phyloP scores from a whole-genome alignment of 2,888 invertebrate species.

The Poecilus cupreus region DNA sequence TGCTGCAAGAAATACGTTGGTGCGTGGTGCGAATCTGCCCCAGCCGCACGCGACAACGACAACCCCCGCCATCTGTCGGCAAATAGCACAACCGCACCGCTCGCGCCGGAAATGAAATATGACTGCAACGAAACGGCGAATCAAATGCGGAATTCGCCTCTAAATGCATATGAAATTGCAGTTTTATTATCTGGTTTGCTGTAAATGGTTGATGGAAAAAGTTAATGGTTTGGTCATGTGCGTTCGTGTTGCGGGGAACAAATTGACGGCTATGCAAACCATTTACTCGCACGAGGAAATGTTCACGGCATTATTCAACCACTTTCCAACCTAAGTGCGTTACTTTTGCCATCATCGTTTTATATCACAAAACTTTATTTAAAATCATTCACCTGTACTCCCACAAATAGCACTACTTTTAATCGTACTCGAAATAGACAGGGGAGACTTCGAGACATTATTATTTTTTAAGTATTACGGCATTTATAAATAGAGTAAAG shows the following conservation, averaged over 20 bases:
- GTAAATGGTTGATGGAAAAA: conserved; percentile 12
- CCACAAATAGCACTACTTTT: no score
- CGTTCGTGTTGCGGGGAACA: conserved; percentile 12
- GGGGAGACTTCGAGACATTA: no score
- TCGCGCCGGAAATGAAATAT: conserved; percentile 53
- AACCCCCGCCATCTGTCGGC: conserved; percentile 53
- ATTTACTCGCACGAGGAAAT: neutral
- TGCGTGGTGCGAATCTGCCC: conserved; percentile 5
- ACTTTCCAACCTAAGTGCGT: neutral
- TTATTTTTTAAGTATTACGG: no score
- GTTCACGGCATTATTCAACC: no score
- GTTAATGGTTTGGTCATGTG: conserved; percentile 6
- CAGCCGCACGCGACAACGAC: conserved; percentile 25
- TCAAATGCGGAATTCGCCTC: conserved; percentile 20
- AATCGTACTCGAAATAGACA: no score
- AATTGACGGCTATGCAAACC: neutral
- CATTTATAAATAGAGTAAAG: no score
- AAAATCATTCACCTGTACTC: no score
- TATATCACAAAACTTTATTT: no score
- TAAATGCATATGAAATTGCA: conserved; percentile 46
- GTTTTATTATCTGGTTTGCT: conserved; percentile 17
- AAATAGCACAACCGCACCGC: conserved; percentile 45
- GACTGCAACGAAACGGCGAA: conserved; percentile 49
- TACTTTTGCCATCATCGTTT: neutral
- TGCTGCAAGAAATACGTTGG: conserved; percentile 2